Conservation (phyloP, 2,113 vertebrate species). For the Callopanchax toddi region DNA sequence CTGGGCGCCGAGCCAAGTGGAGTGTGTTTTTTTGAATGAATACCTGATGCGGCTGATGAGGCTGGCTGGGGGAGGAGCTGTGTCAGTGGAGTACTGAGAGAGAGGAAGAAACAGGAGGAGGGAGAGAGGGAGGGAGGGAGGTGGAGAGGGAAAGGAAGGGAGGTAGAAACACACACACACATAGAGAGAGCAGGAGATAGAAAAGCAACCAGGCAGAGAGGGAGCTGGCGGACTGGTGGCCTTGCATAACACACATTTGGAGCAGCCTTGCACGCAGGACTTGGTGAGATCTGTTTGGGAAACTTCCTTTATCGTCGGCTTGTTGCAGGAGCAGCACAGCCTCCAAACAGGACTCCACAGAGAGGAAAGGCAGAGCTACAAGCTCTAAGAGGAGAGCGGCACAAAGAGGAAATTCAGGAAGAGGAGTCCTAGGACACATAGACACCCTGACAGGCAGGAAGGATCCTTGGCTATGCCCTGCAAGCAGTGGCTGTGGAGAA, state of each 20-base stretch:
- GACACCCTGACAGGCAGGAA: slow-evolving; percentile 55
- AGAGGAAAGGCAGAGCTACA: slow-evolving; percentile 44
- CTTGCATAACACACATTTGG: slow-evolving; percentile 84
- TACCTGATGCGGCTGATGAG: slow-evolving; percentile 93
- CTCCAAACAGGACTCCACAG: slow-evolving; percentile 26
- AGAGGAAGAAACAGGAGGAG: slow-evolving; percentile 49
- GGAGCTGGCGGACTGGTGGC: slow-evolving; percentile 84
- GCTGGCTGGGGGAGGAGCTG: slow-evolving; percentile 84
- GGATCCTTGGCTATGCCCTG: slow-evolving; percentile 71
- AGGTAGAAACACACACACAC: slow-evolving; percentile 39
- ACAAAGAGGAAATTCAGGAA: slow-evolving; percentile 72
- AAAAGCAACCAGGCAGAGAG: slow-evolving; percentile 72
- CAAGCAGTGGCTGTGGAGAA: slow-evolving; percentile 74
- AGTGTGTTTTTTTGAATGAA: slow-evolving; percentile 92
- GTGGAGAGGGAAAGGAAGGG: slow-evolving; percentile 37
- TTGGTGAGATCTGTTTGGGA: slow-evolving; percentile 73
- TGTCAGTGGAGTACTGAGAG: slow-evolving; percentile 82
- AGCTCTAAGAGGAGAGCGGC: slow-evolving; percentile 45
- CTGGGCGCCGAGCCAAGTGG: slow-evolving; percentile 81
- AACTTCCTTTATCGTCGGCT: slow-evolving; percentile 72
- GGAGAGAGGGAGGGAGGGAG: slow-evolving; percentile 23
- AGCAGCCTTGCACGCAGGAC: slow-evolving; percentile 78
- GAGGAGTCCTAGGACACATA: slow-evolving; percentile 57
- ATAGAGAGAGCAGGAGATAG: slow-evolving; percentile 49
- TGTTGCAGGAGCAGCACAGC: slow-evolving; percentile 45